phyloP scores from a whole-genome alignment of 2,888 invertebrate genomes.

The Patella caerulea region DNA sequence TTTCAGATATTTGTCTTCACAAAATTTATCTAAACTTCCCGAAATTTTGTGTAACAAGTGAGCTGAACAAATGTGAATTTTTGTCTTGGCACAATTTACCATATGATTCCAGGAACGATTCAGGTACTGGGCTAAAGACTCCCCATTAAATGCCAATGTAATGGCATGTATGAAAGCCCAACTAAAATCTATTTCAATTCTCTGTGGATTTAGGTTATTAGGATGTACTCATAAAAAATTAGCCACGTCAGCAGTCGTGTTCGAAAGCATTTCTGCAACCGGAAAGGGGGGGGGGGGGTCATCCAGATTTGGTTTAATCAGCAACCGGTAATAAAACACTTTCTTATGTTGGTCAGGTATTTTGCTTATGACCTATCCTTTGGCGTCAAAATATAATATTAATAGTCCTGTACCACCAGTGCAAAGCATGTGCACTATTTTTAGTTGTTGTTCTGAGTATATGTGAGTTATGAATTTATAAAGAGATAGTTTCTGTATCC shows the following conservation, averaged over 20 bases:
- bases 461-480: neutral
- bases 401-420: neutral
- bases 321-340: neutral
- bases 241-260: neutral
- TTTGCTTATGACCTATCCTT: neutral
- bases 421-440: neutral
- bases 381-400: neutral
- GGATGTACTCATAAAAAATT: neutral
- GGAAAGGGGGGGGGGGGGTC: neutral
- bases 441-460: neutral
- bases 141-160: neutral
- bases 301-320: neutral
- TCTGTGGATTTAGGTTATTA: neutral
- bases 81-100: neutral
- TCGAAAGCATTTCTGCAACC: conserved; percentile 3
- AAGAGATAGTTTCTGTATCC: neutral
- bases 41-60: neutral
- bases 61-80: neutral
- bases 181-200: neutral
- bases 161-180: neutral
- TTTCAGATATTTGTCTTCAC: too few species aligned
- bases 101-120: neutral
- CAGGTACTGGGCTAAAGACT: neutral
- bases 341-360: neutral
- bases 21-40: neutral